Evolutionary conservation across 35 echinoderm and acorn worm genomes (phyloP).

Genomic region (Heliocidaris erythrogramma): DNA sequence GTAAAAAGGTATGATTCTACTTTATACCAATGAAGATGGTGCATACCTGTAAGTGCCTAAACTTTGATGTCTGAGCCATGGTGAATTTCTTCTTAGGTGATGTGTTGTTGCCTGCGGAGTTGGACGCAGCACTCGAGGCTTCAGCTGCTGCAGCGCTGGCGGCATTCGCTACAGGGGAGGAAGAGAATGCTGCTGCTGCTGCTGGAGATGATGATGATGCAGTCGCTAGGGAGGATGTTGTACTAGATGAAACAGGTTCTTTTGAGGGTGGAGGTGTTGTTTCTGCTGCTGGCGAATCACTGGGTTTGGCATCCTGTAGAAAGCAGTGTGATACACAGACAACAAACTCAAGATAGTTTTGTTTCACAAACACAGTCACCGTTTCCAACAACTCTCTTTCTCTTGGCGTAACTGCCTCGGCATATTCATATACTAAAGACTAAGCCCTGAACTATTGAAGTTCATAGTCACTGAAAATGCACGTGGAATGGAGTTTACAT

Average conservation of each 20-base stretch:
- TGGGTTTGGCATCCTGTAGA: background rate
- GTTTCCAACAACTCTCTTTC: no score
- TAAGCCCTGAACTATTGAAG: background rate
- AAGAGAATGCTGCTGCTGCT: background rate
- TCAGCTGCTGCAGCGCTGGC: background rate
- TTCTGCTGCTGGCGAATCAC: background rate
- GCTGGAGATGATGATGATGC: background rate
- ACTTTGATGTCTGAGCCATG: constrained; percentile 30
- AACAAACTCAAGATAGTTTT: no score
- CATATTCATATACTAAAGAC: no score
- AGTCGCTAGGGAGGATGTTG: background rate
- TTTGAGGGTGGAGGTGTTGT: background rate
- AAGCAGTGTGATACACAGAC: background rate
- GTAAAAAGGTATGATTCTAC: no score
- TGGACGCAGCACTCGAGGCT: background rate
- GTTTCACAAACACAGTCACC: no score
- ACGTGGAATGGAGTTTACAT: background rate
- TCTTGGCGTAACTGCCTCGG: no score
- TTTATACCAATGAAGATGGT: background rate
- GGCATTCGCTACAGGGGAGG: background rate
- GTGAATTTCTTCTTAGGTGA: constrained; percentile 53
- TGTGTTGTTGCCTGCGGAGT: background rate
- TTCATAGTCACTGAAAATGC: background rate
- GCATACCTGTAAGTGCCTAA: constrained; percentile 38
- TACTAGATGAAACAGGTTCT: background rate